phyloP scores from a whole-genome alignment of 2,113 vertebrate species.

The Telmatochromis brachygnathus region DNA sequence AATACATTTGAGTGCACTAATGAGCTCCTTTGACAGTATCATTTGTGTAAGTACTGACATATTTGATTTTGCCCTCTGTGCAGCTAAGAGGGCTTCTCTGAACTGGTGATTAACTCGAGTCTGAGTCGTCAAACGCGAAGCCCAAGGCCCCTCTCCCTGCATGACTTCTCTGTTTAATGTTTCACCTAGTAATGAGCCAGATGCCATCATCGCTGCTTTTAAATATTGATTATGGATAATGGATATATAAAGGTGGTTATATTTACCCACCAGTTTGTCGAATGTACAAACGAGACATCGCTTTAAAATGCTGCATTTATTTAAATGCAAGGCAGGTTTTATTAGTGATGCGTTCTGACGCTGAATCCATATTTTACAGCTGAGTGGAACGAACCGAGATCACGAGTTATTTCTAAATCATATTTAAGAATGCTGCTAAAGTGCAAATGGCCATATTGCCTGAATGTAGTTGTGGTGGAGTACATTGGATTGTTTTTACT shows the following conservation, averaged over 20 bases:
- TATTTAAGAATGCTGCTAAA: not conserved
- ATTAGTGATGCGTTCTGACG: not conserved
- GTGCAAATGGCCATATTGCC: not conserved
- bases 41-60: conserved; percentile 30
- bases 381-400: rapidly evolving
- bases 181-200: conserved; percentile 14
- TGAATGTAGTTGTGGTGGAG: not conserved
- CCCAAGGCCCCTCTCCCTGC: not conserved
- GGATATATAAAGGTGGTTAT: not conserved
- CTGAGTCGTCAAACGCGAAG: not conserved
- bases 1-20: conserved; percentile 18
- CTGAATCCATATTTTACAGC: not conserved
- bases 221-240: not conserved
- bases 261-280: not conserved
- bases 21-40: conserved; percentile 38
- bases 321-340: not conserved
- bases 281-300: not conserved
- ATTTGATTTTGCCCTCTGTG: conserved; percentile 25
- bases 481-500: not conserved
- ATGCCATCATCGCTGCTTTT: not conserved
- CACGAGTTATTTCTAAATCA: not conserved
- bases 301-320: not conserved
- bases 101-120: conserved; percentile 22
- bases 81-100: not conserved
- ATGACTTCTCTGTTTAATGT: conserved; percentile 10